Evolutionary conservation across 2,888 invertebrate species (phyloP), one percentile per base, ranked within the genome.

Genomic region (Drosophila mettleri): DNA sequence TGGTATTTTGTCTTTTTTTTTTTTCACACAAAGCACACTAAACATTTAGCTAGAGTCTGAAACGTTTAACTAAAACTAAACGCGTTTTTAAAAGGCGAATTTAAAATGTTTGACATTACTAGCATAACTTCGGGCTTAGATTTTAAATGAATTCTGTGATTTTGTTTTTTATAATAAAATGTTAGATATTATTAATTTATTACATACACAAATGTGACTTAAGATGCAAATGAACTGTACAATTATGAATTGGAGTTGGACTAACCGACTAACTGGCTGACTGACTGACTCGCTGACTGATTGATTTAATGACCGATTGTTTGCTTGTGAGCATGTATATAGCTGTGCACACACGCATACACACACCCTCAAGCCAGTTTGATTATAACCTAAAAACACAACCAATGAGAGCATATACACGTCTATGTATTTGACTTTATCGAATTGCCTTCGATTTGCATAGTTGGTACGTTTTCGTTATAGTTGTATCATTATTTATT

Each of bases 371-470:
- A 72, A 71, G 74, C 74, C 49, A 64, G 63, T 76, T 89, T 85
- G 82, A 76, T 85, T 89, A 78, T 86, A 93, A 78, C 78, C 86
- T 91, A 90, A 90, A 91, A 92, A 92, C 91, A 92, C 92, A 92
- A 92, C 92, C 92, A 91, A 91, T 91, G 92, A 91, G 92, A 92
- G 92, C 91, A 91, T 91, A 87, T 89, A 84, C 82, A 82, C 81
- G 69, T 84, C 85, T 86, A 86, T 88, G 83, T 84, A 84, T 88
- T 84, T 78, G 78, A 84, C 74, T 74, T 78, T 53, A 45, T 59
- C 76, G 76, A 72, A 69, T 64, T 45, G 63, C 31, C 36, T 71
- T 76, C 61, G 74, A 57, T 59, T 78, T 61, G 59, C 74, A 63
- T 80, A 80, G 78, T 74, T 74, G 83, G 72, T 71, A 71, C 72